Conservation (phyloP, 2,113 vertebrate genomes). For the Puntigrus tetrazona region DNA sequence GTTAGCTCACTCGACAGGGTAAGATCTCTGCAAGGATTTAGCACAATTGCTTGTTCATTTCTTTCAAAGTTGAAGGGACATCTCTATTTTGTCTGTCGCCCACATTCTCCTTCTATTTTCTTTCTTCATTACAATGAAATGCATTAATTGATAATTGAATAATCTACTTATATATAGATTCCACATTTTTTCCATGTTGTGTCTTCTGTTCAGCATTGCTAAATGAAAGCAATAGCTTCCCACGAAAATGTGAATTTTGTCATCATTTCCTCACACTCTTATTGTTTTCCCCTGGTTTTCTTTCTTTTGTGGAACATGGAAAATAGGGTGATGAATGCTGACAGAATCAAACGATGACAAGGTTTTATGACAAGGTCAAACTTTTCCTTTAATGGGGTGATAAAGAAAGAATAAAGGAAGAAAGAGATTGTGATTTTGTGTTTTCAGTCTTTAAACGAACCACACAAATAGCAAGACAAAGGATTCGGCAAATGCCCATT, state of each 20-base stretch:
- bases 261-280: background rate
- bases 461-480: background rate
- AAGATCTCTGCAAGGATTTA: background rate
- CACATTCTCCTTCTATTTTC: background rate
- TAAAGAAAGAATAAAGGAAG: background rate
- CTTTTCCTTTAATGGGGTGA: background rate
- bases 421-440: background rate
- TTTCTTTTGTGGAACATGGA: background rate
- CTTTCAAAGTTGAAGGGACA: background rate
- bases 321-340: background rate
- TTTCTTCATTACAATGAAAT: background rate
- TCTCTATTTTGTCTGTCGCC: background rate
- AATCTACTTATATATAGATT: background rate
- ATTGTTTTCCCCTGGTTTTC: background rate
- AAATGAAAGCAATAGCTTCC: background rate
- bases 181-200: background rate
- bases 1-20: background rate
- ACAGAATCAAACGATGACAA: background rate
- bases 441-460: background rate
- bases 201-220: background rate
- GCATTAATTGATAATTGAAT: no score
- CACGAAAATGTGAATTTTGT: background rate
- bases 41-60: background rate
- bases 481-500: constrained; percentile 3
- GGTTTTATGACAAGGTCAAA: background rate